Percentiles rank a stretch among this genome's conserved stretches.
These are phyloP conservation scores for Hassar affinis DNA, from an alignment of 2,113 vertebrate genomes.

Conservation along the genomic window DNA sequence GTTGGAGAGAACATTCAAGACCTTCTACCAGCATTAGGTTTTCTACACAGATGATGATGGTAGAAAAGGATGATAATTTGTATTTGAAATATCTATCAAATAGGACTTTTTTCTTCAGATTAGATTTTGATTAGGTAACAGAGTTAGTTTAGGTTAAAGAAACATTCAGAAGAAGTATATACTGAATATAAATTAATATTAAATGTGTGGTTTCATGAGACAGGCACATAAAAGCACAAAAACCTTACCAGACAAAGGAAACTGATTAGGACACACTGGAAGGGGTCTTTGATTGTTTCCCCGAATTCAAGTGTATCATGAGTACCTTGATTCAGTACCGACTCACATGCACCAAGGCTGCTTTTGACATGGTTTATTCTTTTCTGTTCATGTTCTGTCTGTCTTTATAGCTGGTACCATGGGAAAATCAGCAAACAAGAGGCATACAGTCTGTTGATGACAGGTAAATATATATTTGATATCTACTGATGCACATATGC, in stretches of 20 bases:
- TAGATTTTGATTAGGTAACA: neutral
- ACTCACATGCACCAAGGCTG: conserved; percentile 49
- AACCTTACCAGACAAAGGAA: conserved; percentile 17
- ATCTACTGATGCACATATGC: conserved; percentile 16
- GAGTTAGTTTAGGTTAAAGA: neutral
- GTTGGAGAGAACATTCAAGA: conserved; percentile 7
- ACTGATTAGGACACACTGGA: neutral
- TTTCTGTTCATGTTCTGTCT: conserved; percentile 8
- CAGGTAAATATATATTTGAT: conserved; percentile 75
- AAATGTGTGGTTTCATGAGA: neutral
- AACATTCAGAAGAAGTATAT: neutral
- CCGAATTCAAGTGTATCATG: neutral
- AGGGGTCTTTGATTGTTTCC: neutral
- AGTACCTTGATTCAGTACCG: conserved; percentile 54
- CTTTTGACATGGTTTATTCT: neutral
- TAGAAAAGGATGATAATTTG: neutral
- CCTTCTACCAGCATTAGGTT: conserved; percentile 9
- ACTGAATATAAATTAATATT: too few relatives aligned
- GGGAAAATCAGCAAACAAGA: conserved; percentile 98
- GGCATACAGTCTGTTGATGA: conserved; percentile 97
- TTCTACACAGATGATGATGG: neutral
- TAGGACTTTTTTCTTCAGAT: neutral
- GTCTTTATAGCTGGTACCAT: conserved; percentile 92
- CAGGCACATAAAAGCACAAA: neutral
- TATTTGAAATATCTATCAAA: neutral